phyloP scores from a whole-genome alignment of 2,113 vertebrate genomes.

The Rhinoderma darwinii region DNA sequence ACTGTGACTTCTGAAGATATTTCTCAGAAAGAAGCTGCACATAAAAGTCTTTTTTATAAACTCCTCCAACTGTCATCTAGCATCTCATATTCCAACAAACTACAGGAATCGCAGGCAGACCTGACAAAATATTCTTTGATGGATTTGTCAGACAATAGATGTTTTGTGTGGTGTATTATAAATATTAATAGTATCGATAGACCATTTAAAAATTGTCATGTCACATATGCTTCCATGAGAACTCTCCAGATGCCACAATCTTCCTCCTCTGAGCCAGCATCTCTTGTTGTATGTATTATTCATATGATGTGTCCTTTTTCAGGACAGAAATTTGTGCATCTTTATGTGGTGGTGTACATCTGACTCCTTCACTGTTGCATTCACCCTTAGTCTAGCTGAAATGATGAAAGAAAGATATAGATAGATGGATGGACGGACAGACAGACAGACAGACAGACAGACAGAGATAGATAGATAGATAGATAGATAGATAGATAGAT shows the following conservation, averaged over 20 bases:
- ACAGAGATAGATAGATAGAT: not conserved
- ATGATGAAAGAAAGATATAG: not conserved
- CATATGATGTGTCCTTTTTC: conserved; percentile 36
- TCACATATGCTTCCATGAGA: conserved; percentile 63
- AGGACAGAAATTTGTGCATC: conserved; percentile 32
- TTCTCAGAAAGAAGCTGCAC: conserved; percentile 60
- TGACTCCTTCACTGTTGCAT: not conserved
- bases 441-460: not conserved
- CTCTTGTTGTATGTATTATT: conserved; percentile 20
- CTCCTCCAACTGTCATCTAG: conserved; percentile 67
- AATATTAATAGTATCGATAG: conserved; percentile 71
- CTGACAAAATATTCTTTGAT: conserved; percentile 64
- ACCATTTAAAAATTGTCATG: conserved; percentile 66
- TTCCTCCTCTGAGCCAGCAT: conserved; percentile 55
- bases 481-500: not conserved
- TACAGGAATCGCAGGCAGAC: conserved; percentile 61
- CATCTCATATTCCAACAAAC: conserved; percentile 65
- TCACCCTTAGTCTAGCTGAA: not conserved
- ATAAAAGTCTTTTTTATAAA: conserved; percentile 63
- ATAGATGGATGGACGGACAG: not conserved
- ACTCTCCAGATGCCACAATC: conserved; percentile 58
- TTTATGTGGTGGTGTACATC: not conserved
- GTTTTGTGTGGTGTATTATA: conserved; percentile 67
- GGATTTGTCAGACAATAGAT: conserved; percentile 65
- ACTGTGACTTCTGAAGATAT: conserved; percentile 58